These are phyloP conservation scores for Centropristis striata DNA, from an alignment of 2,113 vertebrate species.

Conservation along the genomic window DNA sequence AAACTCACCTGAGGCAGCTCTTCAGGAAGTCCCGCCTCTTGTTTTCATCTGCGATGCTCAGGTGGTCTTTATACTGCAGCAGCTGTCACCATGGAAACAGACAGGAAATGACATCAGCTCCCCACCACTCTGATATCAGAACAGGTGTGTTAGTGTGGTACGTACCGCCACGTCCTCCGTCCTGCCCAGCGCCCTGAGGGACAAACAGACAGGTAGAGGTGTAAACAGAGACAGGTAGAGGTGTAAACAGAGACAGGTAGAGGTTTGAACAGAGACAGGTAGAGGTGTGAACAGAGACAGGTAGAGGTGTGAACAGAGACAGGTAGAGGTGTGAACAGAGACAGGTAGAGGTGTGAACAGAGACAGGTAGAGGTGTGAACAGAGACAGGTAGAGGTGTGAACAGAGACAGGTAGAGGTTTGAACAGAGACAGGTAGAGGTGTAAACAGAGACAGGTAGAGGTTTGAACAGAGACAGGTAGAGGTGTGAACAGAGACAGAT, in stretches of 20 bases:
- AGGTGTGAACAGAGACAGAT: too few species aligned
- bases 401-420: background rate
- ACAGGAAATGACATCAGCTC: background rate
- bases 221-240: too few species aligned
- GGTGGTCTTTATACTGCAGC: slow-evolving; percentile 93
- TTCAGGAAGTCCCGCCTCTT: slow-evolving; percentile 94
- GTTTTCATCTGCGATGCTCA: slow-evolving; percentile 91
- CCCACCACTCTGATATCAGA: background rate
- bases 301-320: background rate
- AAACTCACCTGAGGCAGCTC: slow-evolving; percentile 90
- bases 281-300: too few species aligned
- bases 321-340: background rate
- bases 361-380: background rate
- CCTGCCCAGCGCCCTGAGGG: slow-evolving; percentile 88
- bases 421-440: background rate
- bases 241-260: background rate
- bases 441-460: too few species aligned
- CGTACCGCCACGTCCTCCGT: slow-evolving; percentile 92
- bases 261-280: background rate
- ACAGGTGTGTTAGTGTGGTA: background rate
- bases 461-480: background rate
- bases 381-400: background rate
- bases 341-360: background rate
- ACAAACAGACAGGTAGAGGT: background rate
- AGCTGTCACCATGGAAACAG: slow-evolving; percentile 83